Evolutionary conservation across 2,888 invertebrate genomes (phyloP), one percentile per base, ranked within the genome.

Genomic region (Acanthococcus lagerstroemiae): DNA sequence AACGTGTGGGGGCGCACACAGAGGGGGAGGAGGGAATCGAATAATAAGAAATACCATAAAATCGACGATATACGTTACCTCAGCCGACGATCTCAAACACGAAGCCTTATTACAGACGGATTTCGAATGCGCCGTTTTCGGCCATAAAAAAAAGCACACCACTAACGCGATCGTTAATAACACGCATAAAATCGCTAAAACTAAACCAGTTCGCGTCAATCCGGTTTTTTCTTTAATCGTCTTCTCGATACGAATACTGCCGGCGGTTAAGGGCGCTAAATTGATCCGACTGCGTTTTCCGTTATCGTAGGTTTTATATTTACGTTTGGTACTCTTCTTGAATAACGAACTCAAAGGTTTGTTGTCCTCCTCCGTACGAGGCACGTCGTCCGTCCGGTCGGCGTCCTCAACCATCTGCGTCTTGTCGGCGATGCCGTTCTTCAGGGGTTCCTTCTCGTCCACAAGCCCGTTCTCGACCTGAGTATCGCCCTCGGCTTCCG

Each of bases 71-170:
- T 37, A 15, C 37, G 37, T 72, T 71, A 81, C 80, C 78, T 78
- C 77, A 30, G 80, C 77, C 24, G 81, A 78, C n/a, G 78, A 78
- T 55, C 76, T 73, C 44, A 81, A 76, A 73, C 81, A 82, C 7
- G 78, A 75, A 0, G 79, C 74, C 19, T 76, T 75, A 63, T 74
- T 73, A 71, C 81, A 81, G 46, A 78, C 74, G 56, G 74, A 72
- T 44, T 73, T 72, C 1, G 76, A 76, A 17, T 52, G 50, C 22
- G 61, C n/a, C 52, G 76, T 73, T n/a, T 71, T 71, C 5, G 80
- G 80, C 79, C 80, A 80, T 17, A 77, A 72, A 17, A 76, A 75
- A 12, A 75, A 74, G 72, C 81, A 72, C 15, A 76, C 74, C 63
- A 81, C 71, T 52, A 81, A 74, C 30, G 77, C 73, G 52, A 81